These are phyloP conservation scores for Tichodroma muraria DNA, from an alignment of 2,113 vertebrate genomes.

Conservation along the genomic window DNA sequence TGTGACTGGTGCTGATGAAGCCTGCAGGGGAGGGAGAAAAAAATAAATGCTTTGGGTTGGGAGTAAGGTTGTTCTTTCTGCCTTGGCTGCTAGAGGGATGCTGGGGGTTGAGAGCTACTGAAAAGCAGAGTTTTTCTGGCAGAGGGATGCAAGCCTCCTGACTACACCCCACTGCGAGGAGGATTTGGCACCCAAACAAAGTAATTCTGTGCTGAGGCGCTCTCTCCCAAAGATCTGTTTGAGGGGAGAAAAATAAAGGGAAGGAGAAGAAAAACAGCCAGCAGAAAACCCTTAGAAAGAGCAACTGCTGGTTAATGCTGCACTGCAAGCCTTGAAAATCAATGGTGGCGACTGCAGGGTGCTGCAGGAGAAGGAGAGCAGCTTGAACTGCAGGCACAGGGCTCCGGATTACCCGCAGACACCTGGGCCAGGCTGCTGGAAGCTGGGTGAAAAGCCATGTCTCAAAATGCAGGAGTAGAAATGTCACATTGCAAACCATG, in stretches of 20 bases:
- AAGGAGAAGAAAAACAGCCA: not conserved
- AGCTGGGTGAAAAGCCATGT: not conserved
- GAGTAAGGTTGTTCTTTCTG: not conserved
- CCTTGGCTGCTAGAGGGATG: not conserved
- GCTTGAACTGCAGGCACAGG: not conserved
- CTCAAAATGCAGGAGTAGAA: not conserved
- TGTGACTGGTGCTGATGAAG: not conserved
- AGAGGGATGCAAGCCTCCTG: not conserved
- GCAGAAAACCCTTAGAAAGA: not conserved
- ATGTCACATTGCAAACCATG: not conserved
- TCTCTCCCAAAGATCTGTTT: not conserved
- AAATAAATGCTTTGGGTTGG: not conserved
- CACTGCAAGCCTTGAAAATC: not conserved
- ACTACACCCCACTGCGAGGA: not conserved
- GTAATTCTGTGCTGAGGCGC: not conserved
- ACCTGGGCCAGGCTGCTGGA: not conserved
- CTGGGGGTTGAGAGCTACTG: not conserved
- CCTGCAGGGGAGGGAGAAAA: not conserved
- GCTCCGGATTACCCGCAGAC: not conserved
- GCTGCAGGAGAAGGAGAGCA: not conserved
- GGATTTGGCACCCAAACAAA: conserved; percentile 39
- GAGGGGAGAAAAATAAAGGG: not conserved
- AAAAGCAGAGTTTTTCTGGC: not conserved
- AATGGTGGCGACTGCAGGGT: not conserved
- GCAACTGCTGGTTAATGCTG: not conserved